phyloP scores from a whole-genome alignment of 2,888 invertebrate genomes.

The Hesperia comma region DNA sequence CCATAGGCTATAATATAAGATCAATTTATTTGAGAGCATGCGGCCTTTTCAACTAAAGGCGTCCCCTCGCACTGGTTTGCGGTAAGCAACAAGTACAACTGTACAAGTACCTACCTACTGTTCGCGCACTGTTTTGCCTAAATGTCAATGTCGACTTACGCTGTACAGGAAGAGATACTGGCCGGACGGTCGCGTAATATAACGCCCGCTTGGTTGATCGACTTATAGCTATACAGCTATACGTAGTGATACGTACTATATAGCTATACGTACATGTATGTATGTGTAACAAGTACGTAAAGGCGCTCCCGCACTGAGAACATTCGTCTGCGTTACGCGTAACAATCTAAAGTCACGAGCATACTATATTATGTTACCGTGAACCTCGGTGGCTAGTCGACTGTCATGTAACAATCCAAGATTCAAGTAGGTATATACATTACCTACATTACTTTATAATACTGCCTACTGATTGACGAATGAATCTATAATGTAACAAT shows the following conservation, averaged over 20 bases:
- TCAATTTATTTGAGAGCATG: constrained; percentile 53
- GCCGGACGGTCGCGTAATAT: constrained; percentile 51
- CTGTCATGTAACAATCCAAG: too few species aligned
- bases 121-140: constrained; percentile 53
- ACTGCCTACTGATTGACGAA: too few species aligned
- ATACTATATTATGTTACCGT: too few species aligned
- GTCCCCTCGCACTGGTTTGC: constrained; percentile 51
- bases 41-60: constrained; percentile 52
- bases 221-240: constrained; percentile 4
- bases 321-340: too few species aligned
- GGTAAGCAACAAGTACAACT: not conserved
- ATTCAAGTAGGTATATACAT: too few species aligned
- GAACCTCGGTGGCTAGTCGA: too few species aligned
- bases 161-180: constrained; percentile 70
- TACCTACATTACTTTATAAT: too few species aligned
- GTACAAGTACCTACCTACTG: constrained; percentile 38
- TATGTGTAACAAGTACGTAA: constrained; percentile 48
- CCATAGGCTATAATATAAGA: constrained; percentile 50
- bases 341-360: too few species aligned
- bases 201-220: constrained; percentile 50
- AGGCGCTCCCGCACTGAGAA: not conserved
- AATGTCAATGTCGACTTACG: constrained; percentile 76
- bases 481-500: too few species aligned
- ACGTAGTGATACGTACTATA: constrained; percentile 45
- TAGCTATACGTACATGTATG: constrained; percentile 48